Evolutionary conservation across 2,888 invertebrate species (phyloP), one percentile per base, ranked within the genome.

Genomic region (Plebejus anna): DNA sequence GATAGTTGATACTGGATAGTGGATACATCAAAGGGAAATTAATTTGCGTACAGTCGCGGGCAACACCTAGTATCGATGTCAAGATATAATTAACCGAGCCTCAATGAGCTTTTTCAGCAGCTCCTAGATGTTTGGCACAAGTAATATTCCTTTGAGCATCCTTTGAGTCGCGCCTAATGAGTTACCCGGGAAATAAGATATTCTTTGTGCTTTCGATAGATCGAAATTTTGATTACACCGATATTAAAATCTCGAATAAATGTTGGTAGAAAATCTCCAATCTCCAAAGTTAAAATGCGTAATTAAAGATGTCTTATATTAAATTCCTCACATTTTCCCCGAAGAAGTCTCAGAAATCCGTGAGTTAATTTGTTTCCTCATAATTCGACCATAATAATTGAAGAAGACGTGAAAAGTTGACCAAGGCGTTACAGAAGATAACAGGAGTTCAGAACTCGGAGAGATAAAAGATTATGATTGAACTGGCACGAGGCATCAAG

Each of bases 131-230:
- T 66, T 66, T 66, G 32, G 1, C 13, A 66, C 66, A 66, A 66
- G 66, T 66, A 66, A 66, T 66, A 66, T 66, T 61, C 66, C 66
- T 36, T 13, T 66, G 66, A 66, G 32, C 32, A 66, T 66, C 66
- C 66, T 66, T 36, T 32, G 66, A 66, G 66, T 32, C 22, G 32
- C 13, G 6, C 13, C 61, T 66, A 66, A 66, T 66, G 66, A 66
- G 66, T 36, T 66, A 16, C 66, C 1, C n/a, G 22, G 61, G 66
- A 66, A 66, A 66, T 36, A 32, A 36, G 66, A 61, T 59, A 28
- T 13, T 66, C 13, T 36, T 32, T 66, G 66, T 66, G 66, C 32
- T 66, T 61, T 61, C 32, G 32, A 66, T 36, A 66, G 22, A 66
- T 66, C 32, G 4, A 32, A 32, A 32, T 66, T 66, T 66, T 36